Percentiles rank a stretch among this genome's conserved stretches.
Conservation (phyloP, 2,797 vertebrate species). For the Oreonectes daqikongensis region DNA sequence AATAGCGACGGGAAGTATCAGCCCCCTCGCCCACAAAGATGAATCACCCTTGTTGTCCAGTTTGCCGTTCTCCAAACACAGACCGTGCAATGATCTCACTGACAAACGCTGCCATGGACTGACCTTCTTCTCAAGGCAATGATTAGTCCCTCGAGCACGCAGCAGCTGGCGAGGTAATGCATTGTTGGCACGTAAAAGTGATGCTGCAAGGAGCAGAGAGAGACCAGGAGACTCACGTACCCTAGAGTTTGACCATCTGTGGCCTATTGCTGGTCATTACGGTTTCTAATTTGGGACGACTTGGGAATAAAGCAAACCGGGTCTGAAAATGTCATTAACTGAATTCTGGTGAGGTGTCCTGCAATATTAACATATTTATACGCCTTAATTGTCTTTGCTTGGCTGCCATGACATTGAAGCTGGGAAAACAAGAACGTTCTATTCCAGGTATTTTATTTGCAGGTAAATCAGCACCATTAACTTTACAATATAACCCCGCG, state of each 20-base stretch:
- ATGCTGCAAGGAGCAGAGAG: constrained; percentile 69
- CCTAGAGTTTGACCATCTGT: constrained; percentile 82
- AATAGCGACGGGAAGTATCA: constrained; percentile 70
- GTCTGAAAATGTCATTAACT: constrained; percentile 80
- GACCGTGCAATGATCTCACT: constrained; percentile 51
- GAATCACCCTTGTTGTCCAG: constrained; percentile 74
- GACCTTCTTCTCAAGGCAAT: constrained; percentile 77
- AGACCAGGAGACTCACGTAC: constrained; percentile 72
- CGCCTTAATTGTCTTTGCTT: constrained; percentile 81
- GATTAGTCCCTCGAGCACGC: constrained; percentile 73
- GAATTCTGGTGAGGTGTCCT: constrained; percentile 71
- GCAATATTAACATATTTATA: constrained; percentile 84
- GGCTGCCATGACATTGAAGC: constrained; percentile 75
- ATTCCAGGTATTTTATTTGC: constrained; percentile 38
- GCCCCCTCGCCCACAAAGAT: constrained; percentile 66
- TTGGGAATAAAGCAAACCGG: constrained; percentile 81
- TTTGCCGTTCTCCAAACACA: constrained; percentile 49
- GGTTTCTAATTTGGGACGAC: constrained; percentile 81
- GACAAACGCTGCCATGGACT: constrained; percentile 70
- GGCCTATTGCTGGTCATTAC: constrained; percentile 82
- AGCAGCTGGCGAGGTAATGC: constrained; percentile 76
- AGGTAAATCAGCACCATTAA: constrained; percentile 19
- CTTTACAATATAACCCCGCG: constrained; percentile 27
- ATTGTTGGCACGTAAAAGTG: constrained; percentile 68
- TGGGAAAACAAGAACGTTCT: constrained; percentile 40